These are phyloP conservation scores for Perca schrenkii DNA, from an alignment of 2,113 vertebrate genomes.

Conservation along the genomic window DNA sequence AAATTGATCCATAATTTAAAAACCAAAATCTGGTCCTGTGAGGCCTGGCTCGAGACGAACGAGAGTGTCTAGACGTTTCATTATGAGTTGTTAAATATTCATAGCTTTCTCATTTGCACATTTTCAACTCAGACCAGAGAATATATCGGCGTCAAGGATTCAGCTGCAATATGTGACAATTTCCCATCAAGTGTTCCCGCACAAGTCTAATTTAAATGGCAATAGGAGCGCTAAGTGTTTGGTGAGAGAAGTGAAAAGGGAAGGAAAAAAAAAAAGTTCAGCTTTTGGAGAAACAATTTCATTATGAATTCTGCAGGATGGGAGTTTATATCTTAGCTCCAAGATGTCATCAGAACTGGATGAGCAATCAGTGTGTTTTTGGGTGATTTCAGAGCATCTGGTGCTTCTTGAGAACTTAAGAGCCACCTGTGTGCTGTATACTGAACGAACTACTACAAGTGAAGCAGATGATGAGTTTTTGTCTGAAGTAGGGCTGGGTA, in stretches of 20 bases:
- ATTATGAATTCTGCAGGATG: background rate
- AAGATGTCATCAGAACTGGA: background rate
- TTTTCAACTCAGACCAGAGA: slow-evolving; percentile 36
- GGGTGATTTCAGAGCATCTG: background rate
- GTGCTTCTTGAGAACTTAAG: background rate
- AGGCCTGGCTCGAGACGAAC: background rate
- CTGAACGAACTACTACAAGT: background rate
- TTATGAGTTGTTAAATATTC: slow-evolving; percentile 50
- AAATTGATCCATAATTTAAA: background rate
- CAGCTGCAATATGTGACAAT: background rate
- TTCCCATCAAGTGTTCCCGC: background rate
- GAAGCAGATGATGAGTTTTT: background rate
- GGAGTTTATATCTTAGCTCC: background rate
- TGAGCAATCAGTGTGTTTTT: background rate
- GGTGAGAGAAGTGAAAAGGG: background rate
- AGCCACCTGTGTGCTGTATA: too few relatives aligned
- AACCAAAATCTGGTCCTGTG: background rate
- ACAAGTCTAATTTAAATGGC: background rate
- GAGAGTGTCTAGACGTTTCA: slow-evolving; percentile 35
- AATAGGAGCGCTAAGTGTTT: background rate
- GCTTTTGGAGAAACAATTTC: background rate
- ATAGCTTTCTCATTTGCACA: slow-evolving; percentile 32
- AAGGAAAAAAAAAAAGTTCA: background rate
- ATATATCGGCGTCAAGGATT: slow-evolving; percentile 13
- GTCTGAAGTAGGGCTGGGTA: too few relatives aligned